Base-by-base conservation (phyloP, 1,140 invertebrate genomes). In the Ladona fulva region DNA sequence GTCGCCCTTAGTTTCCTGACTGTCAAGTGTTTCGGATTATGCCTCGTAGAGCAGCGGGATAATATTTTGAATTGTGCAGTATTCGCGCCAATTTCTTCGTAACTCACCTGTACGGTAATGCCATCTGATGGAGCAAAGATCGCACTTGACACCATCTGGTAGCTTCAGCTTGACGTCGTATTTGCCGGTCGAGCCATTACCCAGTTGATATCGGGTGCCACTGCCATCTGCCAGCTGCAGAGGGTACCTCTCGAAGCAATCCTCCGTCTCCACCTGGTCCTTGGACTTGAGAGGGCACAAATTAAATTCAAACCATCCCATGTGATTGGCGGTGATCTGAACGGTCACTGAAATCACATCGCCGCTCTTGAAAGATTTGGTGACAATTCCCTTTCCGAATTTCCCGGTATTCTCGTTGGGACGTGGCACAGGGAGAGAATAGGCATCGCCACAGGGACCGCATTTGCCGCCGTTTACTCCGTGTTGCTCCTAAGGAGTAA, bases 391-490 rank as follows among this genome's bases (percentile, higher is more conserved):
- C 0, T 76, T 81, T 80, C 90, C 90, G 81, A 88, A 91, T 25
- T 77, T 82, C 19, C 91, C 91, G 11, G 89, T 89, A 74, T 91
- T 86, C 83, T 92, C 91, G 80, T 91, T 89, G 0, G 83, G 81
- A 80, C 91, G 86, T 11, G 91, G 90, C 74, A 82, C 83, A 1
- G 84, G 81, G 29, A 83, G 77, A 82, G 84, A 86, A 74, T 22
- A 79, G 76, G 29, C 42, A 44, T 79, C 22, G 75, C 75, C 14
- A 25, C 66, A 74, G 11, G 66, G 66, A 5, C 66, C 66, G 11
- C 66, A 74, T 24, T 74, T 74, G n/a, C 66, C 66, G 24, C 66
- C 66, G 24, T 74, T 22, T 7, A 74, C 66, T n/a, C 24, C 24
- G 66, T 74, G 66, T 74, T 74, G 66, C 7, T n/a, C 24, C 66